A percentile compares a stretch with the other conserved stretches of the same genome.
These are phyloP conservation scores for Tragelaphus scriptus DNA, from an alignment of 2,113 vertebrate genomes.

Conservation along the genomic window DNA sequence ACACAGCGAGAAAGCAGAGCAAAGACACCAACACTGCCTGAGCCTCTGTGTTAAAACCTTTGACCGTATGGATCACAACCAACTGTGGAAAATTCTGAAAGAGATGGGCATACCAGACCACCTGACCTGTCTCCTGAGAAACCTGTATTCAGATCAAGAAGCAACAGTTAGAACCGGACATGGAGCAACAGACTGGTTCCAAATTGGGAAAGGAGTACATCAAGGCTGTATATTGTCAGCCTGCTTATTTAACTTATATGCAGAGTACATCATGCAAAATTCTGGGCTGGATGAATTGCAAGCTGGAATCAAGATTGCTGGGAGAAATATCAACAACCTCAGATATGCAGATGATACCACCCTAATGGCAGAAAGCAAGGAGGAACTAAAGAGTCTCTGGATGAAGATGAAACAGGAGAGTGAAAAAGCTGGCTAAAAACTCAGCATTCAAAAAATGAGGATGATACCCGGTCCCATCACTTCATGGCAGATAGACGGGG, in stretches of 20 bases:
- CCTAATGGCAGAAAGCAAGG: not conserved
- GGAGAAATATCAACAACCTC: not conserved
- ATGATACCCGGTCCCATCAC: not conserved
- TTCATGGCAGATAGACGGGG: not conserved
- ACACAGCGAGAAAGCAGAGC: not conserved
- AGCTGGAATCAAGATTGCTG: not conserved
- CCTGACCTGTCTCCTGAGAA: not conserved
- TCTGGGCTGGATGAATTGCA: not conserved
- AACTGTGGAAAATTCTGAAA: not conserved
- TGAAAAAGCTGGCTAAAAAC: not conserved
- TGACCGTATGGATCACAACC: not conserved
- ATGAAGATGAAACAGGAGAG: not conserved
- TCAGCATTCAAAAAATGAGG: not conserved
- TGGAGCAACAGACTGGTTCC: not conserved
- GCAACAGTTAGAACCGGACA: not conserved
- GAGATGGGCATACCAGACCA: not conserved
- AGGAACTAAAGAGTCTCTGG: not conserved
- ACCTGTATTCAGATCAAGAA: not conserved
- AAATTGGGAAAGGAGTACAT: not conserved
- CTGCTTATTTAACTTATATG: not conserved
- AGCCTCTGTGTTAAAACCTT: not conserved
- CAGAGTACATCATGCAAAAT: not conserved
- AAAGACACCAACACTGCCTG: not conserved
- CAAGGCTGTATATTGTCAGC: not conserved
- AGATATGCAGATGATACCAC: not conserved